Conservation (phyloP, 2,797 vertebrate species). For the Epinephelus awoara region DNA sequence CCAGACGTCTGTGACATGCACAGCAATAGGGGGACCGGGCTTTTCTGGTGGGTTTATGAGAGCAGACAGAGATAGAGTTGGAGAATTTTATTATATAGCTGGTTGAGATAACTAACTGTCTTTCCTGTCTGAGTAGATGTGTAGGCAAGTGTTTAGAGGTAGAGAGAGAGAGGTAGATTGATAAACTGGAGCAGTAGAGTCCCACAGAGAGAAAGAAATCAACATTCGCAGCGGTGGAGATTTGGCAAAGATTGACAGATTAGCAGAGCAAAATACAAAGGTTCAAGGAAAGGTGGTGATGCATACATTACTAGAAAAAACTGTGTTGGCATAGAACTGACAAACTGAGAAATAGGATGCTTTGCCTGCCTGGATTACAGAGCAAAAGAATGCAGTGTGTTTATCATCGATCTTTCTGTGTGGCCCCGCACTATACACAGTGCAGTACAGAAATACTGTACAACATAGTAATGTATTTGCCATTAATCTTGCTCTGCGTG, state of each 20-base stretch:
- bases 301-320: slow-evolving; percentile 44
- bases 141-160: slow-evolving; percentile 25
- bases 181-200: slow-evolving; percentile 50
- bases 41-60: slow-evolving; percentile 83
- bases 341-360: slow-evolving; percentile 49
- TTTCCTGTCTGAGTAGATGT: slow-evolving; percentile 25
- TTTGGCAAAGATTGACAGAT: slow-evolving; percentile 66
- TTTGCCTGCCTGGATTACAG: slow-evolving; percentile 44
- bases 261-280: slow-evolving; percentile 58
- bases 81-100: slow-evolving; percentile 18
- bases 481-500: slow-evolving; percentile 69
- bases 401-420: slow-evolving; percentile 64
- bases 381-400: slow-evolving; percentile 52
- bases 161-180: slow-evolving; percentile 24
- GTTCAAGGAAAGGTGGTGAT: slow-evolving; percentile 40
- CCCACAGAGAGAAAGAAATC: slow-evolving; percentile 50
- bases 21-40: slow-evolving; percentile 86
- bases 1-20: slow-evolving; percentile 92
- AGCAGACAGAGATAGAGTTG: slow-evolving; percentile 14
- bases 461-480: slow-evolving; percentile 54
- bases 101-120: slow-evolving; percentile 23
- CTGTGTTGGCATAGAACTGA: slow-evolving; percentile 42
- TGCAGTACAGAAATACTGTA: slow-evolving; percentile 49
- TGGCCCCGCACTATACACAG: slow-evolving; percentile 41
- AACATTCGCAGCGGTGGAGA: slow-evolving; percentile 40